Evolutionary conservation across 2,113 vertebrate species (phyloP).

Genomic region (Cygnus buccinator): DNA sequence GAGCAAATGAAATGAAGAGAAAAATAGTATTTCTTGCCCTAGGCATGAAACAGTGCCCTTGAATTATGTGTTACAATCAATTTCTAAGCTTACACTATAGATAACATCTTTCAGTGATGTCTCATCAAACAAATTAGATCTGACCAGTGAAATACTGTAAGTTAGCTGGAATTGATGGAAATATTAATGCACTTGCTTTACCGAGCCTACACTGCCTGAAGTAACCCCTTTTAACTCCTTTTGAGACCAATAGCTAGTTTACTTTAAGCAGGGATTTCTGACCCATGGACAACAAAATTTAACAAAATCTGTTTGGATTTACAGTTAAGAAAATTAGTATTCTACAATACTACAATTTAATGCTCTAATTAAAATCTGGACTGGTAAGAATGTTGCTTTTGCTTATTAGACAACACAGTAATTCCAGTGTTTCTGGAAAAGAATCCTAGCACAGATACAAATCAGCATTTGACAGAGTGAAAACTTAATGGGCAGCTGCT

Average conservation of each 20-base stretch:
- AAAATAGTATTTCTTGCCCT: constrained; percentile 44
- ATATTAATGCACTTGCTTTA: constrained; percentile 64
- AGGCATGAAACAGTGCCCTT: constrained; percentile 62
- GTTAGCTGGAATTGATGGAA: constrained; percentile 69
- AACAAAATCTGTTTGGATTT: neutral
- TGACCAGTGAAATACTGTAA: constrained; percentile 58
- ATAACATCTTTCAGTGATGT: constrained; percentile 66
- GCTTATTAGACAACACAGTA: neutral
- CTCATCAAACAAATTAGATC: constrained; percentile 72
- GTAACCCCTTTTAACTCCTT: neutral
- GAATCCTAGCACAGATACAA: neutral
- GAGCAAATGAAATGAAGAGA: constrained; percentile 42
- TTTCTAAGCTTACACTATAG: constrained; percentile 68
- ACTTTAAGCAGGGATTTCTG: neutral
- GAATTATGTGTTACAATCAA: constrained; percentile 70
- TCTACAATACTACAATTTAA: neutral
- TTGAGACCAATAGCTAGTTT: constrained; percentile 12
- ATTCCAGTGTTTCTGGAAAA: neutral
- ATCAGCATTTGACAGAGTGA: neutral
- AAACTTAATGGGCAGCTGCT: neutral
- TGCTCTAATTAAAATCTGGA: constrained; percentile 30
- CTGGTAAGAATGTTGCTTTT: neutral
- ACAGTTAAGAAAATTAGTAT: neutral
- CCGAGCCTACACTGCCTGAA: constrained; percentile 12
- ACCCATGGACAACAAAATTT: constrained; percentile 4